Conservation (phyloP, 2,113 vertebrate species). For the Pardalotus punctatus region DNA sequence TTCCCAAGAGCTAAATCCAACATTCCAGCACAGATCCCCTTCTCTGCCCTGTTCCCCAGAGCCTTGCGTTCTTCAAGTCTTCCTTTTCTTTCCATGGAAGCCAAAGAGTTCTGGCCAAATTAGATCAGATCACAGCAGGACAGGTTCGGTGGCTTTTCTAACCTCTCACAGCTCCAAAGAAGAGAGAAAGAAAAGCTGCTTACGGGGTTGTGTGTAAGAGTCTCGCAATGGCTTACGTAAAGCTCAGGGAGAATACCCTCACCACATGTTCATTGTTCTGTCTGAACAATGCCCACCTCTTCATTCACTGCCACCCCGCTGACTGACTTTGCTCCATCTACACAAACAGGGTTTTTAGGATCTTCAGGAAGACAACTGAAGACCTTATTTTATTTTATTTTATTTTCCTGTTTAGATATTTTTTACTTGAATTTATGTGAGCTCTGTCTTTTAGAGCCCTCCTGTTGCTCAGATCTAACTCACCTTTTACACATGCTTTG, state of each 20-base stretch:
- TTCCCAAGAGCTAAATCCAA: background rate
- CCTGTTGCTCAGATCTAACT: background rate
- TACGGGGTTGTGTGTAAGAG: constrained; percentile 23
- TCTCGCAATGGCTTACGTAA: background rate
- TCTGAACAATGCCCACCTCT: background rate
- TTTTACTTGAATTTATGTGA: background rate
- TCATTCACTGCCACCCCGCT: background rate
- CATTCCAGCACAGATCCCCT: background rate
- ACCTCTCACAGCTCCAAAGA: constrained; percentile 17
- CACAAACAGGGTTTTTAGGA: background rate
- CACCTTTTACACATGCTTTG: background rate
- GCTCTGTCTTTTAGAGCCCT: background rate
- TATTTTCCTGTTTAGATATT: background rate
- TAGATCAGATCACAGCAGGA: constrained; percentile 23
- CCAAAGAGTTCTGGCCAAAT: background rate
- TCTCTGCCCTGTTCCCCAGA: background rate
- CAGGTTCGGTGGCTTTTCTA: constrained; percentile 13
- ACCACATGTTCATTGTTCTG: background rate
- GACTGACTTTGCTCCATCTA: background rate
- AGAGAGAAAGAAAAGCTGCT: constrained; percentile 56
- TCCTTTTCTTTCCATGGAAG: background rate
- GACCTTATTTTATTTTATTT: background rate
- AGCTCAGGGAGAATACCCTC: background rate
- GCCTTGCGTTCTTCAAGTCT: background rate
- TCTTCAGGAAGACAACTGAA: background rate